Evolutionary conservation across 2,113 vertebrate genomes (phyloP).

Genomic region (Calonectris borealis): DNA sequence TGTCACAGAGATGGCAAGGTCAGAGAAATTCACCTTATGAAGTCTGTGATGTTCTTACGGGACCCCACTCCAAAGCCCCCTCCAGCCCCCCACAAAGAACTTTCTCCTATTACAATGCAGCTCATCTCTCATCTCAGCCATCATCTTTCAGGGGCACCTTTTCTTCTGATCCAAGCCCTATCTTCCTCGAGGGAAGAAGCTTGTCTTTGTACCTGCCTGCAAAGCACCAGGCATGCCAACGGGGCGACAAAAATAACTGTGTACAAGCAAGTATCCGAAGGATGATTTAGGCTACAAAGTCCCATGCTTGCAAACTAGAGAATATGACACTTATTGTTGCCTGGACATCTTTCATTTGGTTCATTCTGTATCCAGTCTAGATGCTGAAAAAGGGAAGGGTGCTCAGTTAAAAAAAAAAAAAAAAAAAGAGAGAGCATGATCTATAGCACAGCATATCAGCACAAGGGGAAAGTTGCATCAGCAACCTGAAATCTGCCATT

Average conservation of each 20-base stretch:
- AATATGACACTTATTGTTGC: background rate
- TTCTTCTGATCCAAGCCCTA: background rate
- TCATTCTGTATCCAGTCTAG: background rate
- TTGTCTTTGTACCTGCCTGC: background rate
- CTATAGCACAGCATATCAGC: background rate
- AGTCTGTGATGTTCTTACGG: background rate
- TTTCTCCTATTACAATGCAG: background rate
- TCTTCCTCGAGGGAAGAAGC: background rate
- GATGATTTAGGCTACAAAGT: background rate
- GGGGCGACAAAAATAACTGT: background rate
- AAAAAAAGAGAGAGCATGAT: background rate
- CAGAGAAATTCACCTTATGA: slow-evolving; percentile 2
- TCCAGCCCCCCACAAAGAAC: background rate
- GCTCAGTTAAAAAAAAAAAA: background rate
- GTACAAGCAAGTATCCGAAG: background rate
- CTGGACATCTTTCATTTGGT: background rate
- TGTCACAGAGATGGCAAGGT: slow-evolving; percentile 12
- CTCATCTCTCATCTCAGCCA: slow-evolving; percentile 4
- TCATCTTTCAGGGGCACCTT: background rate
- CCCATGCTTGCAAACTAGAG: background rate
- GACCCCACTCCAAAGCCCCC: background rate
- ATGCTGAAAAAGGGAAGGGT: background rate
- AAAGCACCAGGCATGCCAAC: background rate
- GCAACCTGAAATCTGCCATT: background rate
- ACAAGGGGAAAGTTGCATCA: background rate